These are phyloP conservation scores for Ephydatia muelleri DNA, from an alignment of 37 sponge, comb jelly and placozoan species.

Conservation along the genomic window DNA sequence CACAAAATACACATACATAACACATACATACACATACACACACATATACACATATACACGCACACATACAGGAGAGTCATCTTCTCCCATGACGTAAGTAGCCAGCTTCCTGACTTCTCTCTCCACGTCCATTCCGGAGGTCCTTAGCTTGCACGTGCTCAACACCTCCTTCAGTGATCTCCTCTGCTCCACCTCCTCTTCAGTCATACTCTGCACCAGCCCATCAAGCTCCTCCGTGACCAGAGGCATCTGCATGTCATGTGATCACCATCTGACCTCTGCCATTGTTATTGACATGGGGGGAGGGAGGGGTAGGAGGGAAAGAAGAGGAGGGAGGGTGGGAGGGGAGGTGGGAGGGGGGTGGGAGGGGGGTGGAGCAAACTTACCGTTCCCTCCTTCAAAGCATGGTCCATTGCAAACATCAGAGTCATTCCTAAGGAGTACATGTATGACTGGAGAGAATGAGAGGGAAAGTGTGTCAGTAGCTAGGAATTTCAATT, in stretches of 20 bases:
- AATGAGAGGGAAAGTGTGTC: not conserved
- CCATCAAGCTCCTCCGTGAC: not conserved
- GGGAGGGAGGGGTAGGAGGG: not conserved
- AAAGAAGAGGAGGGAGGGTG: not conserved
- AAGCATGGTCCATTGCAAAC: constrained; percentile 29
- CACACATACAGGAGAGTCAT: not conserved
- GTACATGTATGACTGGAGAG: constrained; percentile 47
- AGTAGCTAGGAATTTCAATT: no score
- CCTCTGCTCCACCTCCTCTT: not conserved
- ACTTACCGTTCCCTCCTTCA: not conserved
- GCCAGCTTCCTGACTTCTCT: constrained; percentile 11
- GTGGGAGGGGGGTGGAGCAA: not conserved
- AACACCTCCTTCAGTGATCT: not conserved
- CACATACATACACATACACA: no score
- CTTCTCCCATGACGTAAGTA: constrained; percentile 1
- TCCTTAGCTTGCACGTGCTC: not conserved
- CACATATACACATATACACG: no score
- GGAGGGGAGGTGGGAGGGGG: not conserved
- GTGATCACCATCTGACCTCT: no score
- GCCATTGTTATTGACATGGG: no score
- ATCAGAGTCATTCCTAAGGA: constrained; percentile 53
- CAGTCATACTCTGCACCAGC: constrained; percentile 15
- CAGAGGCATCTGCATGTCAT: not conserved
- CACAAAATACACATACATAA: no score
- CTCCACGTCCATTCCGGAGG: not conserved